These are phyloP conservation scores for Hippocampus abdominalis DNA, from an alignment of 2,113 vertebrate species.

Conservation along the genomic window DNA sequence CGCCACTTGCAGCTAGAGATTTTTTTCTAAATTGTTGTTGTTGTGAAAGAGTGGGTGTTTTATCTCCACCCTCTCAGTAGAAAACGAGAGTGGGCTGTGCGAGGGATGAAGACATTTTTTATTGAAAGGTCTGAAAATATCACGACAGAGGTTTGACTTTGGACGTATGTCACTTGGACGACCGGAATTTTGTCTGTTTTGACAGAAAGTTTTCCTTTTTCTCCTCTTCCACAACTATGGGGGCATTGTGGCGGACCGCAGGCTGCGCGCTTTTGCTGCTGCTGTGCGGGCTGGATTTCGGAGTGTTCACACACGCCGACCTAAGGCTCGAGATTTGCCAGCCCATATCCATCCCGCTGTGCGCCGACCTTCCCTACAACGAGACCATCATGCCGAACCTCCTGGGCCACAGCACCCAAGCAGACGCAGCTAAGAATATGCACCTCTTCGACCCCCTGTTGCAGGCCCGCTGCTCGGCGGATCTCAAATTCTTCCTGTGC, in stretches of 20 bases:
- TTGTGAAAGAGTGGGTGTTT: constrained; percentile 15
- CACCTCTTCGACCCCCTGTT: constrained; percentile 90
- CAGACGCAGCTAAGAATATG: constrained; percentile 86
- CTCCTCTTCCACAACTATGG: constrained; percentile 55
- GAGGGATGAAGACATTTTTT: neutral
- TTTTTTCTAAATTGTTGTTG: neutral
- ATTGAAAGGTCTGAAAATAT: neutral
- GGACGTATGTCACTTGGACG: neutral
- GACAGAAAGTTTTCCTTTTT: too few species aligned
- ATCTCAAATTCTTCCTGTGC: constrained; percentile 88
- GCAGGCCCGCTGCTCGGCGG: constrained; percentile 85
- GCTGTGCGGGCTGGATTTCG: constrained; percentile 38
- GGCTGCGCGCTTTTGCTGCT: constrained; percentile 53
- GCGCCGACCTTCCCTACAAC: constrained; percentile 89
- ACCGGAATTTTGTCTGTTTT: neutral
- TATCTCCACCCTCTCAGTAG: constrained; percentile 17
- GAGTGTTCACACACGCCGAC: constrained; percentile 39
- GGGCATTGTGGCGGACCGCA: constrained; percentile 51
- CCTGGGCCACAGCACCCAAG: constrained; percentile 88
- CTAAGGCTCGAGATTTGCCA: constrained; percentile 71
- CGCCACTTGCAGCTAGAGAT: neutral
- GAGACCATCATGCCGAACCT: constrained; percentile 91
- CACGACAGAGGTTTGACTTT: neutral
- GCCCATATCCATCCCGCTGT: constrained; percentile 87
- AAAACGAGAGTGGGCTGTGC: neutral